A percentile compares a stretch with the other conserved stretches of the same genome.
phyloP scores from a whole-genome alignment of 2,888 invertebrate genomes.

The Acanthoscelides obtectus region DNA sequence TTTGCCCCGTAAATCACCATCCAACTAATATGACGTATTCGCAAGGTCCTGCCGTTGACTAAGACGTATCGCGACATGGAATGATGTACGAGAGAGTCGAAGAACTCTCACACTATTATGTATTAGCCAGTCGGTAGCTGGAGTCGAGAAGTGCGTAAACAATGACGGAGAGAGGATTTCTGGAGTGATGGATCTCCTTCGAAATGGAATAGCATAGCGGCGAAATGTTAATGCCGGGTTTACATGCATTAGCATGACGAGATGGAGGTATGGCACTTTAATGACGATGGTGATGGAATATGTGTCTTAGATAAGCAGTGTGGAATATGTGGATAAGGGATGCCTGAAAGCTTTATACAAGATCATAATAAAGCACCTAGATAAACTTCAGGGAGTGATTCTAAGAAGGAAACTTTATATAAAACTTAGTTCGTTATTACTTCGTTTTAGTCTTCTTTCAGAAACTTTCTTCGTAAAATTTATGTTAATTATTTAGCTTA shows the following conservation, averaged over 20 bases:
- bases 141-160: neutral
- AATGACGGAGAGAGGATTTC: neutral
- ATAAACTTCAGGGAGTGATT: no score
- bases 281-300: no score
- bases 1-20: neutral
- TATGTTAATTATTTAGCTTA: no score
- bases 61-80: neutral
- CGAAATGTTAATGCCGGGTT: neutral
- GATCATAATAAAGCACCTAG: no score
- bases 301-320: no score
- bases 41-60: neutral
- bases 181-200: neutral
- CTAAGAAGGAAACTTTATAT: no score
- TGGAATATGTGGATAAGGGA: no score
- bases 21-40: neutral
- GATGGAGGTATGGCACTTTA: neutral
- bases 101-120: neutral
- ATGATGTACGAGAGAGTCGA: neutral
- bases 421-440: no score
- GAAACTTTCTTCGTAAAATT: no score
- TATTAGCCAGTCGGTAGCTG: neutral
- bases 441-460: no score
- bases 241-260: neutral
- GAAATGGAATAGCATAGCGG: neutral
- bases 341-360: no score